phyloP scores from a whole-genome alignment of 1,140 invertebrate genomes.

The Dinoponera quadriceps region DNA sequence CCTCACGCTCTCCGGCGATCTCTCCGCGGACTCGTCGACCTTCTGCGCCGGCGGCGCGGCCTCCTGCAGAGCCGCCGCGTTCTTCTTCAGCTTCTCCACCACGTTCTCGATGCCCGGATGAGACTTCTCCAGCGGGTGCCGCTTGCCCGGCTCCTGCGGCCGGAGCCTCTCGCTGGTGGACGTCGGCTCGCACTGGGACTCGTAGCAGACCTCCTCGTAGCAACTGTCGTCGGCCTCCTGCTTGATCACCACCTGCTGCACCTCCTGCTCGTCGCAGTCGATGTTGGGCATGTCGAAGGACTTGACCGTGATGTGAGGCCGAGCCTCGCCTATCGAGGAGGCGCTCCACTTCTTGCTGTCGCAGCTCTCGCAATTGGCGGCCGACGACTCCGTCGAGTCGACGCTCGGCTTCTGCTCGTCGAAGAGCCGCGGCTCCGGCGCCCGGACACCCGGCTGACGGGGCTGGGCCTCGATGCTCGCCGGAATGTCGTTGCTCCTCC shows the following conservation, averaged over 20 bases:
- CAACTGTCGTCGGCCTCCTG: constrained; percentile 69
- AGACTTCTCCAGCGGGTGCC: constrained; percentile 71
- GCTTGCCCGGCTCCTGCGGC: constrained; percentile 55
- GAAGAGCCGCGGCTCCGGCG: background rate
- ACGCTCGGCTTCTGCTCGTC: background rate
- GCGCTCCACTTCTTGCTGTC: constrained; percentile 41
- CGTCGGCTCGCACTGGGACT: constrained; percentile 46
- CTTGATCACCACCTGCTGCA: constrained; percentile 64
- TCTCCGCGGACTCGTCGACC: constrained; percentile 29
- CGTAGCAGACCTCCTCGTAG: constrained; percentile 25
- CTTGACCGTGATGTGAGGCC: constrained; percentile 70
- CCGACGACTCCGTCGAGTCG: background rate
- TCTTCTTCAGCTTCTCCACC: constrained; percentile 83
- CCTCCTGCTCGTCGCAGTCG: constrained; percentile 79
- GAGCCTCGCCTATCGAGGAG: background rate
- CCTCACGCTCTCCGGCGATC: constrained; percentile 13
- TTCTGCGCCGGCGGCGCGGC: constrained; percentile 16
- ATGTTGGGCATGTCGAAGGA: constrained; percentile 84
- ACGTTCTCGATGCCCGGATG: constrained; percentile 83
- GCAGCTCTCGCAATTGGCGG: constrained; percentile 48
- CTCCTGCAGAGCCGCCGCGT: constrained; percentile 76
- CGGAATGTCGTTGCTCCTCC: background rate
- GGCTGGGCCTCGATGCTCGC: background rate
- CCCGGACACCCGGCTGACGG: constrained; percentile 11
- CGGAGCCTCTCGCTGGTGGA: constrained; percentile 61